Conservation (phyloP, 2,888 invertebrate genomes). For the Colletes collaris region DNA sequence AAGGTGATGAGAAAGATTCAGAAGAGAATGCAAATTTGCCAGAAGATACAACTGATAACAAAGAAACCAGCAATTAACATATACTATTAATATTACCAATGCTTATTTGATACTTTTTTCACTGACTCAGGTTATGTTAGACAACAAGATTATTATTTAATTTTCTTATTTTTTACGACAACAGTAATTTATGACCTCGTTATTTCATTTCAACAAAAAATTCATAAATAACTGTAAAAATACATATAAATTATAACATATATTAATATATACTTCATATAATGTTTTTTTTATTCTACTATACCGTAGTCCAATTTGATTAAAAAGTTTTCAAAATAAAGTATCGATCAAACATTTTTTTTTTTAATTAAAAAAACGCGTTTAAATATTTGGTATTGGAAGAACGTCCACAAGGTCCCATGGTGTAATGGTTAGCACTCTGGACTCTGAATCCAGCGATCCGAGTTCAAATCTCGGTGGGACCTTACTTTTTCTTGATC, state of each 20-base stretch:
- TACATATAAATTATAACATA: slow-evolving; percentile 16
- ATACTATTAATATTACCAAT: background rate
- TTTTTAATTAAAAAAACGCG: fast-evolving
- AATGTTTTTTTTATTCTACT: background rate
- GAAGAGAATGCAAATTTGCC: background rate
- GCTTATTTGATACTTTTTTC: too few relatives aligned
- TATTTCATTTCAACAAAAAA: background rate
- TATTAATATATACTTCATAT: slow-evolving; percentile 25
- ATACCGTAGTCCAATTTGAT: background rate
- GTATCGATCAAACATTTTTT: background rate
- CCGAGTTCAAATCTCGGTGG: slow-evolving; percentile 92
- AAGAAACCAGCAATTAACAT: slow-evolving; percentile 3
- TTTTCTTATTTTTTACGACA: background rate
- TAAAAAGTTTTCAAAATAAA: background rate
- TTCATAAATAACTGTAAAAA: slow-evolving; percentile 16
- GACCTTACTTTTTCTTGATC: slow-evolving; percentile 82
- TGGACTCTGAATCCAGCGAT: slow-evolving; percentile 92
- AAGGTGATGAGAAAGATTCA: background rate
- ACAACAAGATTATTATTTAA: background rate
- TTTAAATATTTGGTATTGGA: background rate
- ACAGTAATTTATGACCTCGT: background rate
- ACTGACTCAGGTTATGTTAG: too few relatives aligned
- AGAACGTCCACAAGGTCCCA: slow-evolving; percentile 84
- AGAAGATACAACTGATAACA: background rate
- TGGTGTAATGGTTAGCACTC: slow-evolving; percentile 92